Evolutionary conservation across 2,113 vertebrate species (phyloP), one percentile per base, ranked within the genome.

Genomic region (Riparia riparia): DNA sequence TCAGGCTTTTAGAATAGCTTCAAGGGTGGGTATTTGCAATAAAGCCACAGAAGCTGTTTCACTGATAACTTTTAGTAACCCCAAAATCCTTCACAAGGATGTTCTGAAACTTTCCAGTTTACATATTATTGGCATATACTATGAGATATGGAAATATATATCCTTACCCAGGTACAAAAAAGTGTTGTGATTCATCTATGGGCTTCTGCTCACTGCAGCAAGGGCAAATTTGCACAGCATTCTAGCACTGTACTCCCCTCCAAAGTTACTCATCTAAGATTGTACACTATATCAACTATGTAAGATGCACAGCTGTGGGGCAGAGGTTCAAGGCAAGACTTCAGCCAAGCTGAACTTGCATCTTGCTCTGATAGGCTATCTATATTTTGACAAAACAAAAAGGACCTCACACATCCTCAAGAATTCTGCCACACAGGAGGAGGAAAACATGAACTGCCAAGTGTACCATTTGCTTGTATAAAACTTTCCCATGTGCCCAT

Each of bases 401-500:
- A 74, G 25, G 19, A 53, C 7, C 10, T 78, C 49, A 24, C 11
- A 29, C 10, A 61, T 25, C 28, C 45, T 44, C 16, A 18, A 34
- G 14, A 66, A 28, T 41, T 37, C 31, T 44, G 42, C 25, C 58
- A 70, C 25, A 19, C 0, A 42, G 14, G 7, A 89, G 32, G 14
- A 91, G 5, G 20, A 90, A 79, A 16, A 26, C 14, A 39, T 7
- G 19, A 82, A 44, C 37, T 61, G 32, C 4, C 17, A 26, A 63
- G 39, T 0, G 0, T 15, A 56, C 22, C 10, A 54, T 26, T 47
- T 32, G 39, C 60, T 51, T 9, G 6, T 3, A 31, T 0, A 0
- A 14, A 77, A 21, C 39, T 70, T 70, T 22, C 25, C 32, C 22
- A 15, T 0, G 0, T 26, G 50, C 51, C 16, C 42, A 29, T 28